Evolutionary conservation across 1,140 invertebrate genomes (phyloP), one percentile per base, ranked within the genome.

Genomic region (Panagrolaimus sp.): DNA sequence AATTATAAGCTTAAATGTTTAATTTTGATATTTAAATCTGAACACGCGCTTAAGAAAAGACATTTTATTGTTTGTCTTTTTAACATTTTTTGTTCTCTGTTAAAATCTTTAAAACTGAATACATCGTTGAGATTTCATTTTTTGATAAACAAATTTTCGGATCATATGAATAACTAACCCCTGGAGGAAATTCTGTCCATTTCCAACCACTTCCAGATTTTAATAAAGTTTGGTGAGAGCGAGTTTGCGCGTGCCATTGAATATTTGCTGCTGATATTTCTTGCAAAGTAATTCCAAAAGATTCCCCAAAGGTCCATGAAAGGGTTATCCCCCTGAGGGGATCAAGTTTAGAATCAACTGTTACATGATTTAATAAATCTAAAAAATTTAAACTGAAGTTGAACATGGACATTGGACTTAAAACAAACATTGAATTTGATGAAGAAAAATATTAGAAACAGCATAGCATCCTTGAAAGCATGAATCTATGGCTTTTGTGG

Each of bases 391-490:
- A 45, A 73, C 32, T 38, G 32, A 7, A 38, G 32, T 38, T n/a
- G n/a, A n/a, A n/a, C n/a, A 38, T 4, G 32, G 32, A 4, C 2
- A 38, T 38, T 7, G 32, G 24, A 48, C 10, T 2, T 17, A 38
- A 72, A 63, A 63, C 66, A 24, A 68, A 70, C 75, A 26, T 55
- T 76, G 75, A 43, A 76, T 78, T 38, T 76, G 77, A 24, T 78
- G 64, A 1, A 78, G 44, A 46, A 76, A 76, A 21, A 79, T 66
- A 21, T 78, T 77, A 5, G 76, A 58, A 44, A 76, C 63, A 17
- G 75, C 75, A 21, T 77, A 62, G n/a, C 77, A 76, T n/a, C n/a
- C n/a, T n/a, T 78, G 75, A 24, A 65, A 48, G 47, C 75, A 76
- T 67, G 75, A 77, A 15, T 70, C 66, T 8, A 48, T 32, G 12